Evolutionary conservation across 2,797 vertebrate species (phyloP).

Genomic region (Enteromius trimaculatus): DNA sequence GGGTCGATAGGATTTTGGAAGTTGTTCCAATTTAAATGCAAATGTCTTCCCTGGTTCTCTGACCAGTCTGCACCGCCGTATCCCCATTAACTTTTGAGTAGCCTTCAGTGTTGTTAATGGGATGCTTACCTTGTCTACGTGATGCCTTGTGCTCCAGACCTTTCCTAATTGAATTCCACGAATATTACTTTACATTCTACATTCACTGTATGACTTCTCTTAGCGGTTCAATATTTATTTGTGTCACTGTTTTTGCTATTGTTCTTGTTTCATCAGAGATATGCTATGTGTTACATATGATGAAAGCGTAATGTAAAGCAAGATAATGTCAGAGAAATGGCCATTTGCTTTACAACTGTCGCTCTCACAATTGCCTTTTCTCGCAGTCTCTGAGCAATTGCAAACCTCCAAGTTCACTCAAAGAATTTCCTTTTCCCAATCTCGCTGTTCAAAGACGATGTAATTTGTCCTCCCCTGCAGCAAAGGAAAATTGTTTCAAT

Average conservation of each 20-base stretch:
- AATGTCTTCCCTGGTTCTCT: conserved; percentile 47
- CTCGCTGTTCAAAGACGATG: conserved; percentile 42
- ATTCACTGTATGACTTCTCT: neutral
- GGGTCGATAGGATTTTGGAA: conserved; percentile 54
- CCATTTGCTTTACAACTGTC: conserved; percentile 42
- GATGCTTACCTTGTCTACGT: conserved; percentile 43
- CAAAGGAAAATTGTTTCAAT: conserved; percentile 67
- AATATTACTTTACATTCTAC: conserved; percentile 42
- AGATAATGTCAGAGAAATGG: conserved; percentile 59
- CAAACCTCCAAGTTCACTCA: conserved; percentile 54
- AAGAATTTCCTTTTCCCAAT: conserved; percentile 51
- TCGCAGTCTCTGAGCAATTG: conserved; percentile 38
- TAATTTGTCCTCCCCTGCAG: conserved; percentile 44
- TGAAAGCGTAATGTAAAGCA: conserved; percentile 58
- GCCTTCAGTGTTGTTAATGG: conserved; percentile 55
- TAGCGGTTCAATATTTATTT: conserved; percentile 44
- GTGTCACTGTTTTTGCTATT: conserved; percentile 12
- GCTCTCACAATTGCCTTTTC: conserved; percentile 22
- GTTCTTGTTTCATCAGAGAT: conserved; percentile 16
- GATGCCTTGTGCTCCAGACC: conserved; percentile 11
- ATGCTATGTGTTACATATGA: conserved; percentile 49
- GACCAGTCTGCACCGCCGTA: conserved; percentile 47
- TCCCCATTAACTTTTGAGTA: conserved; percentile 54
- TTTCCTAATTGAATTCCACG: conserved; percentile 41
- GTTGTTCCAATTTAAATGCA: conserved; percentile 63